A percentile compares a stretch with the other conserved stretches of the same genome.
Evolutionary conservation across 2,113 vertebrate genomes (phyloP).

Genomic region (Sylvia atricapilla): DNA sequence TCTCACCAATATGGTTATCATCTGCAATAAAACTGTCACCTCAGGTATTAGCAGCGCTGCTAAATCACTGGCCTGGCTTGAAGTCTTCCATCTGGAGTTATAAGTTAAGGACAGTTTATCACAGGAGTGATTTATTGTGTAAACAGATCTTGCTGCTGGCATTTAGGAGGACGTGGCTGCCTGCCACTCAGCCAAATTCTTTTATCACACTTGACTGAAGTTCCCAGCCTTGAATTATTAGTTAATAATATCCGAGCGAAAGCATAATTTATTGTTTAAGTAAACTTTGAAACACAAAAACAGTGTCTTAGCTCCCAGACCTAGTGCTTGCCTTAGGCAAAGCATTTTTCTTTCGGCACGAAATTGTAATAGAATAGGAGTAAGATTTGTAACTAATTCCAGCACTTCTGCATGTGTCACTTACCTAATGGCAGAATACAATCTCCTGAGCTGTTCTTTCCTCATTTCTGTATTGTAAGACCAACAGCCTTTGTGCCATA

Average conservation of each 20-base stretch:
- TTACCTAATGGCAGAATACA: not conserved
- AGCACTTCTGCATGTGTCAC: not conserved
- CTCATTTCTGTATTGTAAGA: not conserved
- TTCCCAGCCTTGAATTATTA: constrained; percentile 45
- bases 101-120: constrained; percentile 2
- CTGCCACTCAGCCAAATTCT: not conserved
- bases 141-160: constrained; percentile 7
- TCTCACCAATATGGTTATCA: not conserved
- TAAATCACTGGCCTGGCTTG: not conserved
- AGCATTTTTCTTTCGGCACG: not conserved
- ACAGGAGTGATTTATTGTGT: not conserved
- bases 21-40: not conserved
- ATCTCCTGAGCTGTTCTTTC: not conserved
- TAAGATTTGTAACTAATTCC: not conserved
- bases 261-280: constrained; percentile 11
- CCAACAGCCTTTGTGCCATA: not conserved
- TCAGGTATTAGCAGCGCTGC: not conserved
- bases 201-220: constrained; percentile 29
- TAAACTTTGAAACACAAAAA: constrained; percentile 16
- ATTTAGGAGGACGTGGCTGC: not conserved
- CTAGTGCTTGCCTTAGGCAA: not conserved
- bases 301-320: not conserved
- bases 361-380: not conserved
- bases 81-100: constrained; percentile 21
- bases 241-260: constrained; percentile 9